Evolutionary conservation across 2,888 invertebrate species (phyloP).

Genomic region (Nipponacmea schrenckii): DNA sequence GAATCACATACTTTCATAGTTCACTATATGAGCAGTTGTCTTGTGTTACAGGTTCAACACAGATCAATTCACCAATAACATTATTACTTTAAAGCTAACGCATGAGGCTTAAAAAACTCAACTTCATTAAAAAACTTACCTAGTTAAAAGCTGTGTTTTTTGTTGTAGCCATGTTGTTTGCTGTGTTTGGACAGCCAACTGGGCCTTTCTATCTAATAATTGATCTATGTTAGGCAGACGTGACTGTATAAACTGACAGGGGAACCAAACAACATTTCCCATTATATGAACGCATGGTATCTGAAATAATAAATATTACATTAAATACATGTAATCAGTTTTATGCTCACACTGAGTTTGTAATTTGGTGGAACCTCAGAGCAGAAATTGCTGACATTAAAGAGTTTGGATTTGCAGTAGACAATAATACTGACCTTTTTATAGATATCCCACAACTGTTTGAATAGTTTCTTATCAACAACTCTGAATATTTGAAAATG

Average conservation of each 20-base stretch:
- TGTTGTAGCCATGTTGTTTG: slow-evolving; percentile 71
- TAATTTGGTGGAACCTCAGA: too few species aligned
- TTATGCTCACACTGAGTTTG: too few species aligned
- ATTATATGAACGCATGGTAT: slow-evolving; percentile 82
- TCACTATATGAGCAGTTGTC: too few species aligned
- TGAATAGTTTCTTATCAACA: slow-evolving; percentile 81
- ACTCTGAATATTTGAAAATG: slow-evolving; percentile 75
- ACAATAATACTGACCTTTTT: slow-evolving; percentile 73
- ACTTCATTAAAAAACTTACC: slow-evolving; percentile 42
- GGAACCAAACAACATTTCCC: slow-evolving; percentile 86
- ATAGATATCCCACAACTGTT: slow-evolving; percentile 80
- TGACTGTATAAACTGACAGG: slow-evolving; percentile 81
- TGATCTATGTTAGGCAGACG: slow-evolving; percentile 73
- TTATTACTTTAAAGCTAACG: too few species aligned
- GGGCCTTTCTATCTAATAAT: slow-evolving; percentile 70
- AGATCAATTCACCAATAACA: too few species aligned
- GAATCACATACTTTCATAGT: too few species aligned
- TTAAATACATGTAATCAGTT: too few species aligned
- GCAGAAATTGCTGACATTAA: too few species aligned
- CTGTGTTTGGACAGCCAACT: slow-evolving; percentile 67
- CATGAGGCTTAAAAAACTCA: too few species aligned
- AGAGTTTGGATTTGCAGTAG: too few species aligned
- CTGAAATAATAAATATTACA: slow-evolving; percentile 63
- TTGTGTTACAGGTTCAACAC: too few species aligned
- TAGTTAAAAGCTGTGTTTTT: slow-evolving; percentile 71